Percentiles rank a stretch among this genome's conserved stretches.
phyloP scores from a whole-genome alignment of 2,797 vertebrate genomes.

The Pseudochaenichthys georgianus region DNA sequence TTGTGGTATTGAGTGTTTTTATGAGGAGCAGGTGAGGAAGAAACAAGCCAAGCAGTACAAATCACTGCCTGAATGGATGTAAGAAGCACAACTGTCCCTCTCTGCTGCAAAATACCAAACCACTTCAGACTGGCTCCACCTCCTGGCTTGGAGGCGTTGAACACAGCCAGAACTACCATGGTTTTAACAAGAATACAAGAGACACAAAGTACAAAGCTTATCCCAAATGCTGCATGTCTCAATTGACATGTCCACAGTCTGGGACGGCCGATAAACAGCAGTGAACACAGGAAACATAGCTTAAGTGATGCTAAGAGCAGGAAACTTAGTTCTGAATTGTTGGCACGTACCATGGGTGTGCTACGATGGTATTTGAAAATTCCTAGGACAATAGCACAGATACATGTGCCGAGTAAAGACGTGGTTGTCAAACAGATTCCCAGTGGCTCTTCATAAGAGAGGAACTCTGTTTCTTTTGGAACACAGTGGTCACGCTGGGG shows the following conservation, averaged over 20 bases:
- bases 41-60: slow-evolving; percentile 65
- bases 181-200: slow-evolving; percentile 66
- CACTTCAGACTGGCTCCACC: slow-evolving; percentile 67
- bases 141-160: slow-evolving; percentile 63
- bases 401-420: slow-evolving; percentile 58
- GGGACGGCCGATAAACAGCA: slow-evolving; percentile 70
- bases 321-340: slow-evolving; percentile 79
- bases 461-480: slow-evolving; percentile 76
- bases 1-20: slow-evolving; percentile 73
- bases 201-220: slow-evolving; percentile 70
- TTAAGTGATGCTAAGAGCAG: slow-evolving; percentile 70
- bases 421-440: slow-evolving; percentile 63
- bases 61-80: slow-evolving; percentile 61
- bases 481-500: slow-evolving; percentile 65
- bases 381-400: slow-evolving; percentile 53
- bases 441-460: slow-evolving; percentile 68
- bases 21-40: slow-evolving; percentile 65
- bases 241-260: slow-evolving; percentile 60
- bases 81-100: slow-evolving; percentile 71
- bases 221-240: slow-evolving; percentile 63
- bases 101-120: slow-evolving; percentile 74
- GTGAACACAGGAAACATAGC: slow-evolving; percentile 71
- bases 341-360: slow-evolving; percentile 75
- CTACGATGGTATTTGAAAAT: slow-evolving; percentile 65
- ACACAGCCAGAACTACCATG: slow-evolving; percentile 61